Conservation (phyloP, 2,113 vertebrate genomes). For the Colaptes auratus region DNA sequence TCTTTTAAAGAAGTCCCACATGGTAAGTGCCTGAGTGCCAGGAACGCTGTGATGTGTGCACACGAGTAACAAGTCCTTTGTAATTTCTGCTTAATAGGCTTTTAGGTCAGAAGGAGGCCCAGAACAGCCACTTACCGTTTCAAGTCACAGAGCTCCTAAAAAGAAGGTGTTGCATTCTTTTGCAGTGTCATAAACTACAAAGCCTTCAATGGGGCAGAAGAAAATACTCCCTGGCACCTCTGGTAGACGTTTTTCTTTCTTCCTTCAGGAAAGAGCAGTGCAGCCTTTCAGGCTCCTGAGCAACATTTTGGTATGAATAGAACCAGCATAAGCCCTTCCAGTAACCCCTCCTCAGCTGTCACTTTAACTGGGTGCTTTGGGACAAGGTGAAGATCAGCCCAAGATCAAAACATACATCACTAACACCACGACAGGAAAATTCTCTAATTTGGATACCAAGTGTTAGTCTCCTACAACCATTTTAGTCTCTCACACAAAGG, state of each 20-base stretch:
- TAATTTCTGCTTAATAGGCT: not conserved
- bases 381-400: not conserved
- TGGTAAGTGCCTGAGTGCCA: not conserved
- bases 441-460: not conserved
- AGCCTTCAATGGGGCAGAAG: not conserved
- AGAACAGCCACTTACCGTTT: not conserved
- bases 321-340: not conserved
- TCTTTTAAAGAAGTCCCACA: not conserved
- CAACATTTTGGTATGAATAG: not conserved
- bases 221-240: not conserved
- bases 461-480: not conserved
- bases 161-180: not conserved
- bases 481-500: not conserved
- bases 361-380: not conserved
- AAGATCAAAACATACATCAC: not conserved
- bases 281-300: not conserved
- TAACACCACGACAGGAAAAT: not conserved
- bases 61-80: not conserved
- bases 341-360: not conserved
- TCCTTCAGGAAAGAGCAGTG: not conserved
- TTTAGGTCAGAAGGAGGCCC: conserved; percentile 62
- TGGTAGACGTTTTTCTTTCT: not conserved
- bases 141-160: not conserved
- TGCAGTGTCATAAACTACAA: not conserved
- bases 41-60: not conserved